Evolutionary conservation across 2,113 vertebrate species (phyloP).

Genomic region (Misgurnus mizolepis): DNA sequence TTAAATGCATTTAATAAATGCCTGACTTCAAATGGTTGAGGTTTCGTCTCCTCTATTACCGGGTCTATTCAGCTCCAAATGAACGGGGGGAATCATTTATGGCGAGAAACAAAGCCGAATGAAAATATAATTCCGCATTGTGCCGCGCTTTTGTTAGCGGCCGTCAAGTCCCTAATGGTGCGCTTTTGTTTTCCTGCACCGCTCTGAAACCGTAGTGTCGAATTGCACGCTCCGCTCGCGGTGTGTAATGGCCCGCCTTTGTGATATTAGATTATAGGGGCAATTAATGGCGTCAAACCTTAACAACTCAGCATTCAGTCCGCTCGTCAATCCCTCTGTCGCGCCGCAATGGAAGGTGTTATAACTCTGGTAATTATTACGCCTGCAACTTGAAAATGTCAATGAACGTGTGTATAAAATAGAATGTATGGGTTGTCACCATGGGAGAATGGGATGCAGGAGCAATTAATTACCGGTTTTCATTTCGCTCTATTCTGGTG

Average conservation of each 20-base stretch:
- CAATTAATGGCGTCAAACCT: conserved; percentile 85
- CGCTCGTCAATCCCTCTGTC: conserved; percentile 53
- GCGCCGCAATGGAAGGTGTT: conserved; percentile 61
- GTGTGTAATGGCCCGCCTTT: conserved; percentile 81
- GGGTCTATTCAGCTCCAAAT: conserved; percentile 77
- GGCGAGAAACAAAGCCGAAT: conserved; percentile 80
- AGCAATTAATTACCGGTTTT: conserved; percentile 84
- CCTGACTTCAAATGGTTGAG: conserved; percentile 70
- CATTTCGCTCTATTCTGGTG: conserved; percentile 73
- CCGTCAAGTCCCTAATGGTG: conserved; percentile 82
- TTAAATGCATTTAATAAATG: conserved; percentile 77
- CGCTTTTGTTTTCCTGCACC: conserved; percentile 78
- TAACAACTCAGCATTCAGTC: conserved; percentile 78
- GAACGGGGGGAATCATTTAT: conserved; percentile 79
- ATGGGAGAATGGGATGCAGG: conserved; percentile 78
- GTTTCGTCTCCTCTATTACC: conserved; percentile 66
- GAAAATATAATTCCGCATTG: conserved; percentile 85
- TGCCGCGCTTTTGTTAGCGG: conserved; percentile 77
- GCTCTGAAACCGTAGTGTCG: conserved; percentile 75
- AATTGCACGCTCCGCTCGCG: conserved; percentile 74
- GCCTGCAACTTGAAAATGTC: conserved; percentile 77
- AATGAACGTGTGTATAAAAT: conserved; percentile 81
- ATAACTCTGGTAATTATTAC: conserved; percentile 82
- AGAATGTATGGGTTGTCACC: conserved; percentile 78
- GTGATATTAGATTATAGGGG: conserved; percentile 87